Evolutionary conservation across 2,888 invertebrate species (phyloP), one percentile per base, ranked within the genome.

Genomic region (Bembecia ichneumoniformis): DNA sequence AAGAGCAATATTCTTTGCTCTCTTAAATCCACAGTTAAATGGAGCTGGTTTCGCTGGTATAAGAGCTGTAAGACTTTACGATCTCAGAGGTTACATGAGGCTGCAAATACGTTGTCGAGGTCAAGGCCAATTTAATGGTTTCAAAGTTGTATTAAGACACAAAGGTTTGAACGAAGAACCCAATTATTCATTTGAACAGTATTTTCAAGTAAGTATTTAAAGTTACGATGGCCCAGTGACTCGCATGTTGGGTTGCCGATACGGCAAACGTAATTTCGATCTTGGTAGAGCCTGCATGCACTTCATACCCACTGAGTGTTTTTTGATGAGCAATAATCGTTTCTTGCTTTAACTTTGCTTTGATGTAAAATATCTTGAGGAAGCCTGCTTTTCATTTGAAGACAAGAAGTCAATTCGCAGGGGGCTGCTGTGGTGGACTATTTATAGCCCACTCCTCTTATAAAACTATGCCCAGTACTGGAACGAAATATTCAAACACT

Each of bases 1-100:
- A 63, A 71, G 90, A 64, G 92, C 90, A 0, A 78, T 92, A 59
- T 89, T 92, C 58, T 92, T 92, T 59, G 88, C 89, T 3, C 70
- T 92, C 47, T 64, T 92, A 16, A 91, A 91, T 64, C 91, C 92
- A 3, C 91, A 91, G 71, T 80, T 88, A 7, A 91, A 92, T 56
- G 92, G 92, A 0, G 92, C 92, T 16, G 90, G 91, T 1, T 92
- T 92, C 67, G 91, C 91, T 34, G 92, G 91, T 10, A 82, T 90
- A 53, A 71, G 89, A 53, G 87, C 82, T n/a, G 60, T 75, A 11
- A 82, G 78, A 7, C 64, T 75, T 16, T 82, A 89, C 51, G 71
- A 92, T 63, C 71, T 92, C 3, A 75, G 79, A 0, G 78, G 76
- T 9, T 84, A 79, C 57, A 74, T 77, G 0, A 81, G 82, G 54